Base-by-base conservation (phyloP, 2,113 vertebrate genomes). In the Pangasianodon gigas region DNA sequence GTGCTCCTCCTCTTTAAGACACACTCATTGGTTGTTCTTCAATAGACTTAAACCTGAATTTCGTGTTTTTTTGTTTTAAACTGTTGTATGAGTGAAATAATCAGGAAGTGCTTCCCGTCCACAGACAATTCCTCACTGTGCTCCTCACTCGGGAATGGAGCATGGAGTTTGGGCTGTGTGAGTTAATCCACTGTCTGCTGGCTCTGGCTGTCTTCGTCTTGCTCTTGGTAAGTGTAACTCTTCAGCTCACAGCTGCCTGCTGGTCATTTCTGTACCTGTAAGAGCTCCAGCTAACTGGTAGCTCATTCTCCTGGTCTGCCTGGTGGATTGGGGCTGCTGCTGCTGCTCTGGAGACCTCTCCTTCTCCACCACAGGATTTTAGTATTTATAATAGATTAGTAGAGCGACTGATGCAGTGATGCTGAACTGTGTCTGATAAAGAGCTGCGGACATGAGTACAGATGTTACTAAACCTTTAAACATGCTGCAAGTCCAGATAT, bases 91-190 rank as follows among this genome's bases (percentile, higher is more conserved):
- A 41, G 6, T 37, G 54, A 41, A 71, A 24, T 85, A 18, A 83
- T 82, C 14, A 8, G 56, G 69, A 89, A 32, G 14, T 58, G 75
- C 48, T 75, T 48, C 21, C 37, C 51, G 11, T 0, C 16, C 51
- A n/a, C 88, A 60, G 32, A 41, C 29, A 13, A 5, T 80, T 16
- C 13, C 77, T n/a, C 77, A 24, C 79, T 32, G 56, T 29, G 54
- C 37, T 56, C 51, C 37, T 51, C 41, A 48, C 44, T 71, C 46
- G 13, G 89, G 37, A 48, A 41, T 79, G 71, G 18, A 67, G 89
- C 44, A 86, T 92, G 93, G 90, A 91, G 89, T 65, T 96, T 96
- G 96, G 95, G 94, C 60, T 95, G 16, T 95, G 92, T 92, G 93
- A 94, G 58, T 83, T 95, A 60, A 14, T 96, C 87, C 91, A 93